Base-by-base conservation (phyloP, 1,140 invertebrate genomes). In the Tetramorium parvispinum region DNA sequence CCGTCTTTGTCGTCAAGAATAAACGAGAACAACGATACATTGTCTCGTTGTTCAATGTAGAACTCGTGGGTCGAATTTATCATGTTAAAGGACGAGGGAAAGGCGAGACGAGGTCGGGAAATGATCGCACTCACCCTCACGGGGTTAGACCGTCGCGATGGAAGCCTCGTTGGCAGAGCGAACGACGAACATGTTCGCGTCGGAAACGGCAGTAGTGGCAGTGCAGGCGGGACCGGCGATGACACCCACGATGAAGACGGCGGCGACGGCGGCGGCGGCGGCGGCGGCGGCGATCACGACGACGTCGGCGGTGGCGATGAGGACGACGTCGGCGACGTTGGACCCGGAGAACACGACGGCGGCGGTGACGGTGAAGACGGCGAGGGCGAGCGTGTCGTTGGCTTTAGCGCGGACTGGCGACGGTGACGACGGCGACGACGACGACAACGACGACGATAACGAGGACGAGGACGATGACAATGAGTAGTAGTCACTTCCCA, bases 151-250 rank as follows among this genome's bases (percentile, higher is more conserved):
- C 76, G 76, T 88, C 51, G 76, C 68, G 68, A 37, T 88, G 86
- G 76, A 85, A 85, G 89, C 86, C 87, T 88, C 81, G 40, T 70
- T 85, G 89, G 77, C 89, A 87, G 88, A 78, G 53, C 70, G 78
- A 53, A 71, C 68, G 27, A 76, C 79, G 27, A 63, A 63, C 73
- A 37, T 76, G 61, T 53, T 81, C 46, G 85, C 85, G 75, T 89
- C 78, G 43, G 59, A 57, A 88, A 91, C 87, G 90, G 87, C 87
- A 87, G 89, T 91, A 85, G 88, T 87, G 87, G 89, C 89, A 90
- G 90, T 90, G 89, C 32, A 32, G 32, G 79, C 88, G 53, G 78
- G 73, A 87, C 51, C 75, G 55, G 40, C 57, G 85, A 49, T 37
- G 49, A 37, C 63, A 71, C 13, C 61, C 40, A 68, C 63, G 49